Evolutionary conservation across 1,140 invertebrate species (phyloP), one percentile per base, ranked within the genome.

Genomic region (Heliconius melpomene): DNA sequence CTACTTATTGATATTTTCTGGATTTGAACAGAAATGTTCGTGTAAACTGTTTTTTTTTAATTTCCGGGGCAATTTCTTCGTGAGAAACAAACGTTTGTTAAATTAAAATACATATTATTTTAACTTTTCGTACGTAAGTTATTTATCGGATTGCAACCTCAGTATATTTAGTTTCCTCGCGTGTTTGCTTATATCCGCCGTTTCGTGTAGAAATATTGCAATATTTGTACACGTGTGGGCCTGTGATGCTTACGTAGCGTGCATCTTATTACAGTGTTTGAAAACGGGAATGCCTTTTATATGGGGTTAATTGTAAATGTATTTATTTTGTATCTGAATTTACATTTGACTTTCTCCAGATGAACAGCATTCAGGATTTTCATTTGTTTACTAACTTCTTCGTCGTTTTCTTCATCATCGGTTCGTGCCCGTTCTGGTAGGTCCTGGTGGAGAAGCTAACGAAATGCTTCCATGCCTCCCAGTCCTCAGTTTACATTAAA

Each of bases 181-280:
- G 75, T 77, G 75, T 71, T 66, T 76, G 54, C 46, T 50, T 71
- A 77, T 23, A 50, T 77, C 75, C 57, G 70, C 75, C 40, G 66
- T 50, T 20, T 29, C 32, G 75, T 46, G 6, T 66, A 29, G 75
- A 79, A 75, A 80, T 82, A 83, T 57, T 79, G 84, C 80, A 86
- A 83, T 88, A 84, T 80, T 77, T 77, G 40, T 52, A 40, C 18
- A 46, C 60, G 46, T 71, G 75, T 40, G 18, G 23, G n/a, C 20
- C 70, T 60, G 54, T 70, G 40, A 50, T 71, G 75, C 40, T 66
- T 66, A 29, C 11, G 60, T 66, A 66, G 60, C 60, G 23, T 66
- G 60, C 60, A 66, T 66, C 60, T 29, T 29, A 26, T 66, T 66
- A 66, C n/a, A 57, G n/a, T 57, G 54, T 20, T 52, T 20, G 54